Percentiles rank a stretch among this genome's conserved stretches.
phyloP scores from a whole-genome alignment of 2,888 invertebrate genomes.

The Tanypteryx hageni region DNA sequence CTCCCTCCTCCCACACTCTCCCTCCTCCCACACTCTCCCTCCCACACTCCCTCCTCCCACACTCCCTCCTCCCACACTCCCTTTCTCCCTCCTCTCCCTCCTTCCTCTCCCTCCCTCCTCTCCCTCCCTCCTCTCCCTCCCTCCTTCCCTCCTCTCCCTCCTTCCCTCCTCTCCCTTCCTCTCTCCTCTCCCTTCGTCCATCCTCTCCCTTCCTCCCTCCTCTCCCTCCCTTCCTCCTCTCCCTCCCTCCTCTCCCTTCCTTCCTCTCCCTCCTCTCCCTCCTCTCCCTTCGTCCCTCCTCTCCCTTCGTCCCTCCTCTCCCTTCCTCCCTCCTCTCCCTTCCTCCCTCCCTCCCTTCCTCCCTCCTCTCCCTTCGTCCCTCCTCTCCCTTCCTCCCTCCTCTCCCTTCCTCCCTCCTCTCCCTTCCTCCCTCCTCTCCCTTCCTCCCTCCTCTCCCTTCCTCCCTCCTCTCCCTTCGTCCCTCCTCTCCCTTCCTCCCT shows the following conservation, averaged over 20 bases:
- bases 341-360: background rate
- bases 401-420: background rate
- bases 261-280: conserved; percentile 66
- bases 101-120: conserved; percentile 56
- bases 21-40: no score
- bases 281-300: no score
- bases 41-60: no score
- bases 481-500: no score
- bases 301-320: no score
- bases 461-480: background rate
- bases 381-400: background rate
- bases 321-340: background rate
- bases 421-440: background rate
- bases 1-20: no score
- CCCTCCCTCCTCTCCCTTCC: conserved; percentile 67
- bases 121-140: conserved; percentile 38
- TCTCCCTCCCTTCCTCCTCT: conserved; percentile 66
- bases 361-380: background rate
- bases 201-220: conserved; percentile 66
- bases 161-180: conserved; percentile 64
- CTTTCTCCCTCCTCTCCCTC: background rate
- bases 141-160: conserved; percentile 52
- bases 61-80: no score
- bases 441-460: background rate
- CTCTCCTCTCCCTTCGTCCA: conserved; percentile 67